These are phyloP conservation scores for Chrysopilus asiliformis DNA, from an alignment of 2,888 invertebrate species.

Conservation along the genomic window DNA sequence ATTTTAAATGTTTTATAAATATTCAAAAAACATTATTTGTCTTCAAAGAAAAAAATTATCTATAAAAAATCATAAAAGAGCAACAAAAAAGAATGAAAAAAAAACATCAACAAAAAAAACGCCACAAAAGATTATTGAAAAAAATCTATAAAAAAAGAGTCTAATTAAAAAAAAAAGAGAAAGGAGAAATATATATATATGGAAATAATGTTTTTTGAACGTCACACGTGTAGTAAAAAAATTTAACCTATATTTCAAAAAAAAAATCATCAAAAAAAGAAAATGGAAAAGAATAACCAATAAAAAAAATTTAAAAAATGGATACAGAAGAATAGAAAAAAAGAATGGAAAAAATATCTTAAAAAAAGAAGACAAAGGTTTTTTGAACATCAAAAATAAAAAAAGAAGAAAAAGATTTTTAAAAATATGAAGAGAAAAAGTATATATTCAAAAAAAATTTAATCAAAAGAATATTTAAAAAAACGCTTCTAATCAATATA, in stretches of 20 bases:
- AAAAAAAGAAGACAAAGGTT: background rate
- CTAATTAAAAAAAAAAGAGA: background rate
- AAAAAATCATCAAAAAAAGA: slow-evolving; percentile 18
- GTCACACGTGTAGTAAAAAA: no score
- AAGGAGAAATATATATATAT: slow-evolving; percentile 3
- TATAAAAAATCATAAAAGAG: slow-evolving; percentile 20
- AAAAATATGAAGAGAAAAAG: background rate
- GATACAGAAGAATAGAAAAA: slow-evolving; percentile 11
- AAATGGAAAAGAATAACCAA: slow-evolving; percentile 8
- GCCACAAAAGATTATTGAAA: slow-evolving; percentile 18
- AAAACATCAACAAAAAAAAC: slow-evolving; percentile 18
- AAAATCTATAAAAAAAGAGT: slow-evolving; percentile 17
- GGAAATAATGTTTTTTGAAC: slow-evolving; percentile 12
- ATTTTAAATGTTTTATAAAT: slow-evolving; percentile 29
- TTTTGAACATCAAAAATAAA: background rate
- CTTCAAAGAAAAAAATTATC: slow-evolving; percentile 24
- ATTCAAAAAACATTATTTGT: slow-evolving; percentile 38
- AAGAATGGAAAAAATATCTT: slow-evolving; percentile 8
- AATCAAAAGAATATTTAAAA: background rate
- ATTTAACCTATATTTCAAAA: no score
- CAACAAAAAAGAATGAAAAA: slow-evolving; percentile 21
- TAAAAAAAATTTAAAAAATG: slow-evolving; percentile 11
- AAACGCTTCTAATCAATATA: no score
- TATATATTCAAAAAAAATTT: background rate
- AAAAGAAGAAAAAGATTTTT: background rate